Evolutionary conservation across 2,797 vertebrate species (phyloP), one percentile per base, ranked within the genome.

Genomic region (Pipistrellus pipistrellus): DNA sequence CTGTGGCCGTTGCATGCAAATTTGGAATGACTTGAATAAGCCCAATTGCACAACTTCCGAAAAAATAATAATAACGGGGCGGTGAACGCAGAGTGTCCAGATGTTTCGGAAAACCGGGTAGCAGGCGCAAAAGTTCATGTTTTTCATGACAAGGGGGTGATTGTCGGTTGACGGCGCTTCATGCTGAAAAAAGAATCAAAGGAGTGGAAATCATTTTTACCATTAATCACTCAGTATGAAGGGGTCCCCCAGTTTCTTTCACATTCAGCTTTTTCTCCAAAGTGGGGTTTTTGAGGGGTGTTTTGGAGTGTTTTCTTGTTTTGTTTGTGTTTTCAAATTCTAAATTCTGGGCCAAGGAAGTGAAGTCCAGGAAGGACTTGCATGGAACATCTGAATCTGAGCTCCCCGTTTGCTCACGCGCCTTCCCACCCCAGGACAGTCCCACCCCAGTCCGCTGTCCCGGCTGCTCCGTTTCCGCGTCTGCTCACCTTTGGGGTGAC

Each of bases 381-480:
- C 27, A 30, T 32, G 25, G 57, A 18, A 78, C 32, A 5, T 0
- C 20, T 6, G 68, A 66, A 4, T n/a, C 38, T 2, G 6, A 55
- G 81, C 80, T 41, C 11, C 62, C 71, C 57, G 13, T 2, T 0
- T 4, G 27, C 30, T 27, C 44, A 0, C 44, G 66, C 20, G 59
- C 14, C 46, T 32, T 8, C 8, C 32, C 59, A 6, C 27, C 57
- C 4, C 51, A 20, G 32, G 92, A 1, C 62, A 32, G 96, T 38
- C 89, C 88, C 71, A 21, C 32, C n/a, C 44, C 44, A 11, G 44
- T 44, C 30, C 1, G 1, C 69, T 12, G 48, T 35, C 13, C 89
- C 8, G 0, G 4, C 17, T 0, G 21, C n/a, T 17, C 1, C 3
- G 0, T 25, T 75, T 85, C 44, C 59, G 4, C 8, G 32, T 75